A percentile compares a stretch with the other conserved stretches of the same genome.
phyloP scores from a whole-genome alignment of 2,113 vertebrate genomes.

The Oenanthe oenanthe region DNA sequence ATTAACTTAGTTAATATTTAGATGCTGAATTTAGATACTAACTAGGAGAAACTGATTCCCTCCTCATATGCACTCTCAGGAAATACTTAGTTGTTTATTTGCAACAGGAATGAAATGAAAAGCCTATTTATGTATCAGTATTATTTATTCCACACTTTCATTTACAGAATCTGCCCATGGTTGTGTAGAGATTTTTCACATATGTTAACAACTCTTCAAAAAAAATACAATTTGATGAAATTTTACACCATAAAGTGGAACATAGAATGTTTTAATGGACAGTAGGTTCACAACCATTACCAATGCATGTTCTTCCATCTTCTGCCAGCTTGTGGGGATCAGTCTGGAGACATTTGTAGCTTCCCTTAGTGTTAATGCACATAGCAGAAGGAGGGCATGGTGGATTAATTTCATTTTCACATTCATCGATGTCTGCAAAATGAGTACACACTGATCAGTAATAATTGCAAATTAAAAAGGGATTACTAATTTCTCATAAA shows the following conservation, averaged over 20 bases:
- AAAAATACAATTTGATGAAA: neutral
- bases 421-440: constrained; percentile 77
- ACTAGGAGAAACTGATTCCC: neutral
- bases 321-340: constrained; percentile 65
- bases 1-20: neutral
- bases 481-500: neutral
- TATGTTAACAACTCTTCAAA: neutral
- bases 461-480: neutral
- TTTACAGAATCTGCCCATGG: neutral
- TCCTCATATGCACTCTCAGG: neutral
- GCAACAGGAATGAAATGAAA: neutral
- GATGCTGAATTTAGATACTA: neutral
- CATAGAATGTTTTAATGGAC: neutral
- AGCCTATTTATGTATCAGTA: neutral
- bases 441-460: neutral
- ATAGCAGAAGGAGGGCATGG: constrained; percentile 72
- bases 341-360: constrained; percentile 68
- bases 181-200: neutral
- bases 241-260: neutral
- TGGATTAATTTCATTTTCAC: constrained; percentile 48
- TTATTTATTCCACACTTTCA: neutral
- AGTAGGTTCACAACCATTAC: constrained; percentile 35
- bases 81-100: neutral
- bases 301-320: constrained; percentile 63
- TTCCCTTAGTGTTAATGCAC: constrained; percentile 74